Conservation (phyloP, 2,797 vertebrate genomes). For the Rhinichthys osculus region DNA sequence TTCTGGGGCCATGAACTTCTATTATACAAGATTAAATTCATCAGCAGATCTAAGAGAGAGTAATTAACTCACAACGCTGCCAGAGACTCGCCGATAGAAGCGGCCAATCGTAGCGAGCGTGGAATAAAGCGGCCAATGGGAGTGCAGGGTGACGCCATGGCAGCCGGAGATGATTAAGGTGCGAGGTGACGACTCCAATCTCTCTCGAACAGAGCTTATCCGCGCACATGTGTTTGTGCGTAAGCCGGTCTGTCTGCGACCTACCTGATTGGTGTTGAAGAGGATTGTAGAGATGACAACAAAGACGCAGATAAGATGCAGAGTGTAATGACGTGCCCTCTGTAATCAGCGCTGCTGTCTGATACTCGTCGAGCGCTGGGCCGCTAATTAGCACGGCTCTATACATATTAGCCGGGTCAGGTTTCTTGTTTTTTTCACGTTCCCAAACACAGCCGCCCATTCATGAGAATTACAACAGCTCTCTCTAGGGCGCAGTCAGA, state of each 20-base stretch:
- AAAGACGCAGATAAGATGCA: conserved; percentile 45
- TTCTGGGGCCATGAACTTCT: conserved; percentile 76
- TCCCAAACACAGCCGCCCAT: neutral
- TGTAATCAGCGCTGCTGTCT: conserved; percentile 30
- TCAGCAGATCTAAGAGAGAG: conserved; percentile 75
- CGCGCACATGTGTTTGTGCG: neutral
- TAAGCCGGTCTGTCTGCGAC: conserved; percentile 6
- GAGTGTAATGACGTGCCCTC: conserved; percentile 48
- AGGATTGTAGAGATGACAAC: conserved; percentile 49
- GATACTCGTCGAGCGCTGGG: conserved; percentile 10
- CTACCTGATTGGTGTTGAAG: conserved; percentile 9
- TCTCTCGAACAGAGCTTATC: conserved; percentile 41
- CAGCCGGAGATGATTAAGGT: conserved; percentile 39
- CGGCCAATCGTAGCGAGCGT: conserved; percentile 53
- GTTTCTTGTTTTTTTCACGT: conserved; percentile 28
- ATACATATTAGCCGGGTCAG: conserved; percentile 35
- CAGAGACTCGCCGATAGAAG: conserved; percentile 56
- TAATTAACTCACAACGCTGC: conserved; percentile 78
- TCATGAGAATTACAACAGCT: conserved; percentile 2
- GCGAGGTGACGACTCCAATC: conserved; percentile 54
- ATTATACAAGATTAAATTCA: conserved; percentile 87
- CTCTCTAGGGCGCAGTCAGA: conserved; percentile 35
- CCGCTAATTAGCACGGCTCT: conserved; percentile 37
- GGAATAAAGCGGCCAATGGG: neutral
- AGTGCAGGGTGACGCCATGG: conserved; percentile 4